Evolutionary conservation across 2,888 invertebrate species (phyloP).

Genomic region (Dicranocentrus wangi): DNA sequence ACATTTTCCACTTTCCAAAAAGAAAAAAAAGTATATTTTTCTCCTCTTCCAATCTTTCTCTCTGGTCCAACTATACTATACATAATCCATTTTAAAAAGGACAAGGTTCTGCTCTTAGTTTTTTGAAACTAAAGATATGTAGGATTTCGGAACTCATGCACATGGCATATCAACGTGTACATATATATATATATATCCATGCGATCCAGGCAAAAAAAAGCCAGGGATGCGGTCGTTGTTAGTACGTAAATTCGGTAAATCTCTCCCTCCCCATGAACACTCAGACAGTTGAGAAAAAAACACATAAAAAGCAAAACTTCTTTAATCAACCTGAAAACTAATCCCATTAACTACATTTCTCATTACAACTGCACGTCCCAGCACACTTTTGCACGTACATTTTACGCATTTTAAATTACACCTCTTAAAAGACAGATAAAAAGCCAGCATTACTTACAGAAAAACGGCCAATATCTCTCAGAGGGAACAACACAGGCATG

Average conservation of each 20-base stretch:
- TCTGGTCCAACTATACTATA: not conserved
- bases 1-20: not conserved
- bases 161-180: no score
- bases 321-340: constrained; percentile 44
- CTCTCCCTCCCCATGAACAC: constrained; percentile 7
- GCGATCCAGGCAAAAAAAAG: constrained; percentile 8
- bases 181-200: no score
- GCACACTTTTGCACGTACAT: constrained; percentile 16
- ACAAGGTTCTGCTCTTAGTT: constrained; percentile 51
- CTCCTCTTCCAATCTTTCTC: not conserved
- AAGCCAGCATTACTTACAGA: constrained; percentile 6
- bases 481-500: no score
- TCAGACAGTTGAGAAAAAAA: not conserved
- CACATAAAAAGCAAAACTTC: constrained; percentile 38
- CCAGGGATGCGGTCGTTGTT: not conserved
- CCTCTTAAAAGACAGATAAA: constrained; percentile 26
- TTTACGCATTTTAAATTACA: constrained; percentile 32
- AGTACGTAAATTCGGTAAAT: not conserved
- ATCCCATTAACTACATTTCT: constrained; percentile 34
- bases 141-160: no score
- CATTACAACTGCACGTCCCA: constrained; percentile 14
- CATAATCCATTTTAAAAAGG: constrained; percentile 37
- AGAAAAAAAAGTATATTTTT: constrained; percentile 7
- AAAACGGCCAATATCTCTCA: no score
- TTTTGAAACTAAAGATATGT: constrained; percentile 15